Base-by-base conservation (phyloP, 2,888 invertebrate genomes). In the Monoplex corrugatus region DNA sequence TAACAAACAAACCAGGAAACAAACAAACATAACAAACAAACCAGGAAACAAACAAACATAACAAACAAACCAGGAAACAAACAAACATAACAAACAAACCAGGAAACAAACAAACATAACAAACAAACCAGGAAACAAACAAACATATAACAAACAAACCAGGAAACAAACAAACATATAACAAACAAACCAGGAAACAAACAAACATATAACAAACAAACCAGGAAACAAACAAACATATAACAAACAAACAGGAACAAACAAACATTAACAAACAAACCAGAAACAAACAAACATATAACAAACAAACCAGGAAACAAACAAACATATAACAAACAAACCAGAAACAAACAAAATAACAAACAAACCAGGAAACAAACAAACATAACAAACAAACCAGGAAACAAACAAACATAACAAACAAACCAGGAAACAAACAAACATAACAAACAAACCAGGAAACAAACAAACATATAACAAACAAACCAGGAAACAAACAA, bases 131-230 rank as follows among this genome's bases (percentile, higher is more conserved):
- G n/a, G n/a, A n/a, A n/a, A n/a, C n/a, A n/a, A n/a, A n/a, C n/a
- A n/a, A n/a, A n/a, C n/a, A n/a, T n/a, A n/a, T n/a, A n/a, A n/a
- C n/a, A n/a, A n/a, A n/a, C n/a, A n/a, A n/a, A n/a, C 57, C 16
- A 1, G 28, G 57, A 5, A 10, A 57, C 3, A 57, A 16, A 57
- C 2, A 57, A n/a, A n/a, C n/a, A n/a, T n/a, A 50, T 8, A 50
- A 50, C 8, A 72, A 32, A 72, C 72, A 72, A 32, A 72, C 72
- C 32, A 32, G 35, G 35, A 72, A 32, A 72, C 72, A 72, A 32
- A 72, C 72, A 72, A 32, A 72, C 72, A 72, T 35, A 72, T n/a
- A n/a, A n/a, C 72, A 72, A 32, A 72, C 72, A 72, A 0, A 72
- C 35, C 0, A 0, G 19, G 13, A 35, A 8, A 50, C 50, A 50